These are phyloP conservation scores for Lethenteron camtschaticum DNA, from an alignment of 2,113 vertebrate genomes.

Conservation along the genomic window DNA sequence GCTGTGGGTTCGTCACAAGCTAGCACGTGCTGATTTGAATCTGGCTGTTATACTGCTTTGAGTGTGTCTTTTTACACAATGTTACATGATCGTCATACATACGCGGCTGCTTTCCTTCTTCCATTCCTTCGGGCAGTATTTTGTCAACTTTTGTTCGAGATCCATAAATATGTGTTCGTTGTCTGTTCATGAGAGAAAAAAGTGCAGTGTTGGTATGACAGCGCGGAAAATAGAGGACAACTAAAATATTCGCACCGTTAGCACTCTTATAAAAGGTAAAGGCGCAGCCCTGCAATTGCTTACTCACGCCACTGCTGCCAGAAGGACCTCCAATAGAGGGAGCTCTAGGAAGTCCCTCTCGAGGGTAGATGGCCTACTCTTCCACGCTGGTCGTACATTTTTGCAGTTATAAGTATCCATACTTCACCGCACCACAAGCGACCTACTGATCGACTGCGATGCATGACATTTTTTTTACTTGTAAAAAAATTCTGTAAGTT, in stretches of 20 bases:
- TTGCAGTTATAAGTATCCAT: too few relatives aligned
- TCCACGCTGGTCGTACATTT: too few relatives aligned
- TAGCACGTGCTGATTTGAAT: neutral
- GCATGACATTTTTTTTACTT: too few relatives aligned
- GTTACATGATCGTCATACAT: slow-evolving; percentile 12
- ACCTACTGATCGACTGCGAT: too few relatives aligned
- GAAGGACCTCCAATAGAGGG: neutral
- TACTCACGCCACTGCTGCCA: neutral
- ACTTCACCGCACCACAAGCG: too few relatives aligned
- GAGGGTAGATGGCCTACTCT: neutral
- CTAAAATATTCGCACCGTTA: neutral
- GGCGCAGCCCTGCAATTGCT: neutral
- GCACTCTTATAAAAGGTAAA: neutral
- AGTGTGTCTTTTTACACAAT: neutral
- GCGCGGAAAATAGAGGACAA: neutral
- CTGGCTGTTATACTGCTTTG: neutral
- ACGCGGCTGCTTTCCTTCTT: slow-evolving; percentile 38
- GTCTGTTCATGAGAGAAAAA: slow-evolving; percentile 21
- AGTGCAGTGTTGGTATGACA: too few relatives aligned
- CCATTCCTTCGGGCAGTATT: slow-evolving; percentile 64
- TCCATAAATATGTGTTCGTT: slow-evolving; percentile 62
- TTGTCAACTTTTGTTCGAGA: slow-evolving; percentile 51
- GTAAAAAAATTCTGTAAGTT: too few relatives aligned
- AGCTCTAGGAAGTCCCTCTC: neutral
- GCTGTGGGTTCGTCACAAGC: neutral